Evolutionary conservation across 2,888 invertebrate species (phyloP).

Genomic region (Sphaeridia pumilis): DNA sequence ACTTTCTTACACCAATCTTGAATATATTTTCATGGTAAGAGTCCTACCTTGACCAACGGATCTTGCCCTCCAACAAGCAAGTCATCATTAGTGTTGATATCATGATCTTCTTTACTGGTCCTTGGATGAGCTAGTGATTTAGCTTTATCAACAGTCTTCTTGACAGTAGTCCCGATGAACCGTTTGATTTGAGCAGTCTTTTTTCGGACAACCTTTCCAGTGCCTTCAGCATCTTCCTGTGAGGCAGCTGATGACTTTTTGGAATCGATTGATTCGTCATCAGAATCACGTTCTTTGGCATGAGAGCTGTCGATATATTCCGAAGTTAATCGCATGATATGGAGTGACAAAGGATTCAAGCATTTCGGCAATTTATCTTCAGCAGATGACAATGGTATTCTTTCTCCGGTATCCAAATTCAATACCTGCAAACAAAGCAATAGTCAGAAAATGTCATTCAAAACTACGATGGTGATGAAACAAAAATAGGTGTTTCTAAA

Average conservation of each 20-base stretch:
- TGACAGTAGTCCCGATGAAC: constrained; percentile 70
- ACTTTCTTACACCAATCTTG: background rate
- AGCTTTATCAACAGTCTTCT: constrained; percentile 72
- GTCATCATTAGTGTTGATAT: constrained; percentile 71
- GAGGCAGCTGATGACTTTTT: constrained; percentile 47
- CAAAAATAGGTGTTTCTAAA: no score
- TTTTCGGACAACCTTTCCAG: constrained; percentile 44
- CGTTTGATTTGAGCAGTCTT: constrained; percentile 40
- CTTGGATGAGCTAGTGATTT: constrained; percentile 79
- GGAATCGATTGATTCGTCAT: constrained; percentile 61
- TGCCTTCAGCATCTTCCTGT: constrained; percentile 43
- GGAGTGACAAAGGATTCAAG: constrained; percentile 84
- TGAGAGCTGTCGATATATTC: constrained; percentile 57
- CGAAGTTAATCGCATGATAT: constrained; percentile 84
- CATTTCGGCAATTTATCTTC: constrained; percentile 85
- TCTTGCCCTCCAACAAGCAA: constrained; percentile 39
- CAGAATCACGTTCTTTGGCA: constrained; percentile 47
- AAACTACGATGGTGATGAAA: no score
- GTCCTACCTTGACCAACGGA: constrained; percentile 27
- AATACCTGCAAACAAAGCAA: constrained; percentile 38
- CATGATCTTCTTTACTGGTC: constrained; percentile 61
- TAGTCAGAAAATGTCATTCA: background rate
- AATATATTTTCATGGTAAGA: background rate
- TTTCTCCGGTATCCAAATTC: constrained; percentile 61
- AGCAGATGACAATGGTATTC: constrained; percentile 85